A percentile compares a stretch with the other conserved stretches of the same genome.
Evolutionary conservation across 2,797 vertebrate genomes (phyloP).

Genomic region (Eospalax fontanierii): DNA sequence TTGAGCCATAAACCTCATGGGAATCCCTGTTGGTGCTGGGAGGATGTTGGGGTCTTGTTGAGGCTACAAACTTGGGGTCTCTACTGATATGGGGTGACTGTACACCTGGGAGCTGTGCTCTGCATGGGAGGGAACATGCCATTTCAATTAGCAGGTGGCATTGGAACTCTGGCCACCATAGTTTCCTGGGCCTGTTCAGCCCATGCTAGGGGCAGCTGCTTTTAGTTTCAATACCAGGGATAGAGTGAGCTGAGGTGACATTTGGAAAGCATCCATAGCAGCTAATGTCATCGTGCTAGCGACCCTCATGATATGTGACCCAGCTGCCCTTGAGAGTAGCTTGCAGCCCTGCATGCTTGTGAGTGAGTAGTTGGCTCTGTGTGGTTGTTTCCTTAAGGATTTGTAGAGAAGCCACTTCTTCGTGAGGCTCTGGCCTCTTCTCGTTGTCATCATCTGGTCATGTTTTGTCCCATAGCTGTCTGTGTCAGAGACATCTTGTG

Average conservation of each 20-base stretch:
- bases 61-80: neutral
- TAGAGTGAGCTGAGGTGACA: neutral
- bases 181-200: neutral
- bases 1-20: neutral
- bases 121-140: too few relatives aligned
- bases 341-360: too few relatives aligned
- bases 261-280: neutral
- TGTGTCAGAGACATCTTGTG: neutral
- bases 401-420: too few relatives aligned
- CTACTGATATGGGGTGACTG: neutral
- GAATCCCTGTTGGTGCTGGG: neutral
- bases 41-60: neutral
- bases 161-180: too few relatives aligned
- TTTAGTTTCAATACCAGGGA: too few relatives aligned
- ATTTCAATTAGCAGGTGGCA: neutral
- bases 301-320: rapidly evolving
- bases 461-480: rapidly evolving
- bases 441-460: rapidly evolving
- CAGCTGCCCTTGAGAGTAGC: neutral
- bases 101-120: neutral
- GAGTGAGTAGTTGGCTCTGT: too few relatives aligned
- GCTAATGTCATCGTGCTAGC: rapidly evolving
- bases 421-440: rapidly evolving
- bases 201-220: neutral
- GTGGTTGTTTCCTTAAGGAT: too few relatives aligned